A percentile compares a stretch with the other conserved stretches of the same genome.
These are phyloP conservation scores for Esox lucius DNA, from an alignment of 2,797 vertebrate species.

Conservation along the genomic window DNA sequence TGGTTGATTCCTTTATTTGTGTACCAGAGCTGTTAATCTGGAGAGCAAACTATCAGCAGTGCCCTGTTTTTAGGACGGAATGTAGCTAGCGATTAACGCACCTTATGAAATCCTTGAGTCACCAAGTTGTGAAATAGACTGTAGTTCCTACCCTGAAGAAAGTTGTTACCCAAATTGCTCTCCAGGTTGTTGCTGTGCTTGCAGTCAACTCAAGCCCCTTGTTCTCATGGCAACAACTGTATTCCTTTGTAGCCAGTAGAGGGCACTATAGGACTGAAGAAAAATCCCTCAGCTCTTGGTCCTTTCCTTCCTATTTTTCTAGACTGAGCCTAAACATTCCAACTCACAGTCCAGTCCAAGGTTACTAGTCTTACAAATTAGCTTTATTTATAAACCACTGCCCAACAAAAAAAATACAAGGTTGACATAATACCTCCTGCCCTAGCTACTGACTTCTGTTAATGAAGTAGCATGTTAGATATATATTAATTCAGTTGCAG, in stretches of 20 bases:
- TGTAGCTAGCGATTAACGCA: no score
- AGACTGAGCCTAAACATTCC: slow-evolving; percentile 35
- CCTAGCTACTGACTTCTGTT: not conserved
- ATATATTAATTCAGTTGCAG: slow-evolving; percentile 72
- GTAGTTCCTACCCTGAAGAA: no score
- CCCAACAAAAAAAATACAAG: not conserved
- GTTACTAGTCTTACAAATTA: slow-evolving; percentile 65
- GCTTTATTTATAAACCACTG: slow-evolving; percentile 46
- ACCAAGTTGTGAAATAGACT: no score
- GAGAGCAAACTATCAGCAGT: no score
- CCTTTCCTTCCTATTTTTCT: not conserved
- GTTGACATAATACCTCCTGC: not conserved
- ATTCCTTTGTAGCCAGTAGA: slow-evolving; percentile 54
- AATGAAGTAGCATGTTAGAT: not conserved
- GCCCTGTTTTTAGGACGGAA: no score
- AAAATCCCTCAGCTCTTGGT: not conserved
- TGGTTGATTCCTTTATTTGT: no score
- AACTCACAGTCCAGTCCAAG: slow-evolving; percentile 46
- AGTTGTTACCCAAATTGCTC: no score
- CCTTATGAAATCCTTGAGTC: no score
- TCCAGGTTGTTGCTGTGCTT: no score
- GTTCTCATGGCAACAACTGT: not conserved
- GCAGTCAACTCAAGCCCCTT: no score
- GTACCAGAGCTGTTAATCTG: no score
- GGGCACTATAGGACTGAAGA: slow-evolving; percentile 61